Evolutionary conservation across 2,797 vertebrate genomes (phyloP).

Genomic region (Chaunax sp.): DNA sequence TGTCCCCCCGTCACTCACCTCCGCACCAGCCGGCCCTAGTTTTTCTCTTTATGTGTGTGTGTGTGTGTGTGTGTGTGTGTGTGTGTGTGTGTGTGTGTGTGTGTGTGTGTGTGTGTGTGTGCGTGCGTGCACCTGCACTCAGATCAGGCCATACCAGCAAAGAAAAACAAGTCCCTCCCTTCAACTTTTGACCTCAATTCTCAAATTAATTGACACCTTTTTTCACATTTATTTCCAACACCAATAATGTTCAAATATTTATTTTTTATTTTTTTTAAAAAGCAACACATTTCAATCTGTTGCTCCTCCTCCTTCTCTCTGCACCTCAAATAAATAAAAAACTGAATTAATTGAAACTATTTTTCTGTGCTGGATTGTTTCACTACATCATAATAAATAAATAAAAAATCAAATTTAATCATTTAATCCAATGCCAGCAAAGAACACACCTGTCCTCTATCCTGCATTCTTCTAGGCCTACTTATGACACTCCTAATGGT

Average conservation of each 20-base stretch:
- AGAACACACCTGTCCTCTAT: background rate
- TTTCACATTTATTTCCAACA: background rate
- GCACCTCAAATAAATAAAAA: conserved; percentile 11
- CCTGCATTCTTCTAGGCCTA: conserved; percentile 3
- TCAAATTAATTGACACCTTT: conserved; percentile 37
- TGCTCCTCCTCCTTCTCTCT: background rate
- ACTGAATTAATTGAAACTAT: conserved; percentile 17
- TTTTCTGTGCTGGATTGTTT: background rate
- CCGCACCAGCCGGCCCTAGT: conserved; percentile 36
- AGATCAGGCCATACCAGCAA: background rate
- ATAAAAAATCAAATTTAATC: background rate
- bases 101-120: conserved; percentile 16
- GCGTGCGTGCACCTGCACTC: conserved; percentile 18
- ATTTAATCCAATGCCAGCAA: background rate
- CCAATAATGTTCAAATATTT: too few species aligned
- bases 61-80: conserved; percentile 6
- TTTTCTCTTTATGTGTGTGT: background rate
- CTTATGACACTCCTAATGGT: conserved; percentile 66
- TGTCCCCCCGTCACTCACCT: conserved; percentile 59
- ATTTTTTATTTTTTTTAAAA: too few species aligned
- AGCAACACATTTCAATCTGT: background rate
- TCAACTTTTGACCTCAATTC: conserved; percentile 24
- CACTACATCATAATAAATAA: background rate
- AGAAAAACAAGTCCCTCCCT: background rate
- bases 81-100: conserved; percentile 6